Conservation (phyloP, 1,140 invertebrate species). For the Heliconius melpomene region DNA sequence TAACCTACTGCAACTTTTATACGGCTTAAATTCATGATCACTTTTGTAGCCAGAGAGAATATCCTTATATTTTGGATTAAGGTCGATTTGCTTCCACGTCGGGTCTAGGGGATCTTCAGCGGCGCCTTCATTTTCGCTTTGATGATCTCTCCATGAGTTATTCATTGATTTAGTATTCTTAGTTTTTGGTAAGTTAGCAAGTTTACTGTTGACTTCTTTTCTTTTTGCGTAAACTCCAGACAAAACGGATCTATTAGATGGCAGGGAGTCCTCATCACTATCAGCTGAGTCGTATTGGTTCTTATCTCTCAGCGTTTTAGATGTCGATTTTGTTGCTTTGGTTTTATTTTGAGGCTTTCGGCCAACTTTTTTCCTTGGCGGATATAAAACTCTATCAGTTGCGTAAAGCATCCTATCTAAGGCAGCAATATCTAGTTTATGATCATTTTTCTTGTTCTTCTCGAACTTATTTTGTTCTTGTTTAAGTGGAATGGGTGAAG, state of each 20-base stretch:
- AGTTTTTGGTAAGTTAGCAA: constrained; percentile 68
- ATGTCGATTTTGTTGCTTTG: constrained; percentile 72
- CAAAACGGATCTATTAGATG: constrained; percentile 71
- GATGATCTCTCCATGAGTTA: constrained; percentile 74
- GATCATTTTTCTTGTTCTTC: constrained; percentile 77
- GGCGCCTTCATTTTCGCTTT: constrained; percentile 77
- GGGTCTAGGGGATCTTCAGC: constrained; percentile 81
- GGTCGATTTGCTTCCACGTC: constrained; percentile 83
- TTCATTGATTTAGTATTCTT: constrained; percentile 60
- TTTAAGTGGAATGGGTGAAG: constrained; percentile 68
- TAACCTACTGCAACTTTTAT: constrained; percentile 82
- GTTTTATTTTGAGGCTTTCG: constrained; percentile 80
- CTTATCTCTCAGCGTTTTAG: constrained; percentile 81
- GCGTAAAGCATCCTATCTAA: constrained; percentile 86
- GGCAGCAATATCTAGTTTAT: constrained; percentile 82
- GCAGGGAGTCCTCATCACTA: constrained; percentile 69
- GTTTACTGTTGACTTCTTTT: constrained; percentile 77
- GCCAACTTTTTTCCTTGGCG: constrained; percentile 87
- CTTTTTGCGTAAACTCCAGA: constrained; percentile 79
- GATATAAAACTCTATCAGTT: constrained; percentile 87
- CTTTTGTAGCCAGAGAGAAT: constrained; percentile 82
- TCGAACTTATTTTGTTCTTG: constrained; percentile 74
- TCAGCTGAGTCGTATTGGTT: constrained; percentile 73
- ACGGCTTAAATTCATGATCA: constrained; percentile 81
- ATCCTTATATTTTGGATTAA: constrained; percentile 83